Percentiles rank a stretch among this genome's conserved stretches.
Conservation (phyloP, 2,888 invertebrate species). For the Sminthurides aquaticus region DNA sequence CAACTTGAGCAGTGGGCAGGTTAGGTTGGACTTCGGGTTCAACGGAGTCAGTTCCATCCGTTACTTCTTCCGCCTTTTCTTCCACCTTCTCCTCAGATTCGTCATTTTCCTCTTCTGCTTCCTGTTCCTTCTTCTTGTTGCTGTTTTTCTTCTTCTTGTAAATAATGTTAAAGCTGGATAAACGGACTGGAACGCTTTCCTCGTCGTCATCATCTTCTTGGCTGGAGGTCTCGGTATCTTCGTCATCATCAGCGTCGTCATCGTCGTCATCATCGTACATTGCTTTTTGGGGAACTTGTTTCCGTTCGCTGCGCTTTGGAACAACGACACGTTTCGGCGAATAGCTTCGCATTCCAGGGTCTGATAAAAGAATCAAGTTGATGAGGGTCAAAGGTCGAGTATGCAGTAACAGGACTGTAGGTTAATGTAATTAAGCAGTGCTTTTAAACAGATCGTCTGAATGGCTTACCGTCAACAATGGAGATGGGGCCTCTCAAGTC, state of each 20-base stretch:
- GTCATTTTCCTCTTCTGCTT: slow-evolving; percentile 10
- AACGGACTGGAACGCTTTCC: slow-evolving; percentile 6
- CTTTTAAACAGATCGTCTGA: too few species aligned
- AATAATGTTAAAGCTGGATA: slow-evolving; percentile 4
- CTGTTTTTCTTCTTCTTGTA: slow-evolving; percentile 9
- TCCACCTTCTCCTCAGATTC: not conserved
- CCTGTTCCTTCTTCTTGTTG: slow-evolving; percentile 5
- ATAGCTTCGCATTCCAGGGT: not conserved
- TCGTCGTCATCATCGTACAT: not conserved
- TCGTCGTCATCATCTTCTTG: slow-evolving; percentile 5
- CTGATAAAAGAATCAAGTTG: too few species aligned
- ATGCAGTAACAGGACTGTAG: too few species aligned
- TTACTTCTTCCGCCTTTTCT: not conserved
- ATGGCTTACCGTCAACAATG: slow-evolving; percentile 25
- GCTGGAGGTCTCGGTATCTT: not conserved
- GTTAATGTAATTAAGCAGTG: too few species aligned
- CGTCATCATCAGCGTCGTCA: not conserved
- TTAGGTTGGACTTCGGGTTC: slow-evolving; percentile 3
- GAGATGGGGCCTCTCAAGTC: slow-evolving; percentile 19
- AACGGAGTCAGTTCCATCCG: not conserved
- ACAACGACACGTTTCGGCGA: too few species aligned
- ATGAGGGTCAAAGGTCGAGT: too few species aligned
- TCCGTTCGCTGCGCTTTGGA: too few species aligned
- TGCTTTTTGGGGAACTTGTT: slow-evolving; percentile 1
- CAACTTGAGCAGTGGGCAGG: not conserved